Percentiles rank a stretch among this genome's conserved stretches.
These are phyloP conservation scores for Andrena praecox DNA, from an alignment of 2,888 invertebrate species.

Conservation along the genomic window DNA sequence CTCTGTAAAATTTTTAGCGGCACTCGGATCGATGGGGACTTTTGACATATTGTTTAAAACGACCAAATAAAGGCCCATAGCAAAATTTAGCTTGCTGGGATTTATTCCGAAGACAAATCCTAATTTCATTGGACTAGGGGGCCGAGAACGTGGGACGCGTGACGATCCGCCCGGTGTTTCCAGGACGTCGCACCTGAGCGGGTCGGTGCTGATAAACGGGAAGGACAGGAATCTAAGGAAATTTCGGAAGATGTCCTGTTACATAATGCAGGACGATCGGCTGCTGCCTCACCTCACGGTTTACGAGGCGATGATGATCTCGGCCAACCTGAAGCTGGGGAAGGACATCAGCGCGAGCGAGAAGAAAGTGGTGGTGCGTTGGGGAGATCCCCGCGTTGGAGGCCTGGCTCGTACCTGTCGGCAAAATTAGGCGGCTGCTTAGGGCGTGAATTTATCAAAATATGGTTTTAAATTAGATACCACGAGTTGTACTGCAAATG, in stretches of 20 bases:
- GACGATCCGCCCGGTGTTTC: conserved; percentile 69
- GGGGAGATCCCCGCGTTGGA: background rate
- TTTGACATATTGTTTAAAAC: too few relatives aligned
- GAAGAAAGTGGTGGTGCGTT: conserved; percentile 90
- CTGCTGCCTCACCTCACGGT: conserved; percentile 96
- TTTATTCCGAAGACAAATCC: too few relatives aligned
- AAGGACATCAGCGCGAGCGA: conserved; percentile 90
- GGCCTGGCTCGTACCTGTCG: too few relatives aligned
- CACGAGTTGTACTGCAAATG: too few relatives aligned
- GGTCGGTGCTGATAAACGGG: conserved; percentile 94
- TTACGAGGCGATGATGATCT: conserved; percentile 96
- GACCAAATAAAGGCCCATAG: too few relatives aligned
- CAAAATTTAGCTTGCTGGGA: too few relatives aligned
- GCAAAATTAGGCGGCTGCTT: too few relatives aligned
- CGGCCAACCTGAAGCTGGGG: conserved; percentile 96
- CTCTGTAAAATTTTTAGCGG: too few relatives aligned
- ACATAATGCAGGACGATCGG: conserved; percentile 98
- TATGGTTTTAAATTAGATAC: too few relatives aligned
- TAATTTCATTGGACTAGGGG: too few relatives aligned
- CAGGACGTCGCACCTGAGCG: conserved; percentile 94
- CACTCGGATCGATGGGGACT: too few relatives aligned
- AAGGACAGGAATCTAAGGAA: conserved; percentile 93
- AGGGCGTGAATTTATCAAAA: too few relatives aligned
- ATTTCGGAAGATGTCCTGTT: conserved; percentile 97
- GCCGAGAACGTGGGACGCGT: background rate